Evolutionary conservation across 1,140 invertebrate genomes (phyloP).

Genomic region (Phenacoccus solenopsis): DNA sequence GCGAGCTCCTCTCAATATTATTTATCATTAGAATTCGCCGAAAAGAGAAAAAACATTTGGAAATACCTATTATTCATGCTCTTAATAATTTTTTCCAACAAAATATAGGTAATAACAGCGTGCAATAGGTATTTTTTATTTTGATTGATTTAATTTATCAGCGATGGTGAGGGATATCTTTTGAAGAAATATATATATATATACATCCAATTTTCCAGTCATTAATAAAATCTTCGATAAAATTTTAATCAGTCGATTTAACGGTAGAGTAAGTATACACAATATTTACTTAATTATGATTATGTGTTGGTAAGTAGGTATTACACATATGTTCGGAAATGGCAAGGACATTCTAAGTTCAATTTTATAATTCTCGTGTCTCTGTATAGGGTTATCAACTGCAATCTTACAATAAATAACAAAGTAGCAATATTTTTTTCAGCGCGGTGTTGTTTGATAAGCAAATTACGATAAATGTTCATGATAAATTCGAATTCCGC

Average conservation of each 20-base stretch:
- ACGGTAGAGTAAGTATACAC: neutral
- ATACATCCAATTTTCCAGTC: too few relatives aligned
- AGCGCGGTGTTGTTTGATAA: neutral
- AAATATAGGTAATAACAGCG: too few relatives aligned
- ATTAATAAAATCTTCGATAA: neutral
- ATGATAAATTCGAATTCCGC: neutral
- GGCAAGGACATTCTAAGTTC: neutral
- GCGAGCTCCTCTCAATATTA: too few relatives aligned
- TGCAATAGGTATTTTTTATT: too few relatives aligned
- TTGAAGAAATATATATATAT: too few relatives aligned
- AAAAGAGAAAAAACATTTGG: too few relatives aligned
- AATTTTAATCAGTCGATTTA: neutral
- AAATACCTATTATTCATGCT: too few relatives aligned
- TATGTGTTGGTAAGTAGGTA: too few relatives aligned
- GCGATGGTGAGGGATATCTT: too few relatives aligned
- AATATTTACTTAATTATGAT: slow-evolving; percentile 4
- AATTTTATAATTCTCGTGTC: neutral
- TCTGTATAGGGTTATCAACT: neutral
- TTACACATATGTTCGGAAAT: neutral
- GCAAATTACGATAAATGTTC: neutral
- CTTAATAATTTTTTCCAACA: too few relatives aligned
- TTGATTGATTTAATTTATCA: too few relatives aligned
- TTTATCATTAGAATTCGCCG: too few relatives aligned
- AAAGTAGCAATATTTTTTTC: neutral
- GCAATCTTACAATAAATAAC: neutral